Base-by-base conservation (phyloP, 64 coral and sea anemone species). In the Stichodactyla mertensii region DNA sequence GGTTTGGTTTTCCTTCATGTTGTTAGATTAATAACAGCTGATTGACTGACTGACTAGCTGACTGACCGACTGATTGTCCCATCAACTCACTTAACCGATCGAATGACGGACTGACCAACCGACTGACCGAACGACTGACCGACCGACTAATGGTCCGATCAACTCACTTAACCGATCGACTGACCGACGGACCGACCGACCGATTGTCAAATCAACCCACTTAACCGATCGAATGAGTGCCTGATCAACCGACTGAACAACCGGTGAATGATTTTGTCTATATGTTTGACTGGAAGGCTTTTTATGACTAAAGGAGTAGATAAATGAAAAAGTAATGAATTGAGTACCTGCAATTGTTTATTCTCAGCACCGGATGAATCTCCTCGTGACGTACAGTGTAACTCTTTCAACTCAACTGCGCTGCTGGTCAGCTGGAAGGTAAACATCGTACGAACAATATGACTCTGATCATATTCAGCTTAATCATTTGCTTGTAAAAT, bases 381-480 rank as follows among this genome's bases (percentile, higher is more conserved):
- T 24, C 95, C 95, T 18, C 52, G 62, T n/a, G 74, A 81, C 19
- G 54, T 97, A 26, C 81, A 77, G 28, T 84, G 87, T 7, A 52
- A 23, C 51, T 23, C 90, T 22, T 8, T 71, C 31, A 78, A 83
- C 26, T 16, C 87, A 52, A 31, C 86, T 31, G 57, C 90, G 7
- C 83, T 98, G 20, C 85, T 90, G 7, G 87, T 94, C 20, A 84
- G 57, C 45, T 98, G 92, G 87, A 87, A 98, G 92, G 95, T 98
- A 84, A 83, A 52, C 8, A 23, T 45, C 36, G 36, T 45, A 45
- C 36, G 36, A 45, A 45, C 36, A 45, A 45, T 45, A 45, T 45
- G 3, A 45, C 36, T 45, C 36, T 45, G 36, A 2, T 45, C 36
- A 2, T 61, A 61, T 61, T 61, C 59, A 61, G 3, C 14, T 45